Evolutionary conservation across 2,113 vertebrate genomes (phyloP).

Genomic region (Chionomys nivalis): DNA sequence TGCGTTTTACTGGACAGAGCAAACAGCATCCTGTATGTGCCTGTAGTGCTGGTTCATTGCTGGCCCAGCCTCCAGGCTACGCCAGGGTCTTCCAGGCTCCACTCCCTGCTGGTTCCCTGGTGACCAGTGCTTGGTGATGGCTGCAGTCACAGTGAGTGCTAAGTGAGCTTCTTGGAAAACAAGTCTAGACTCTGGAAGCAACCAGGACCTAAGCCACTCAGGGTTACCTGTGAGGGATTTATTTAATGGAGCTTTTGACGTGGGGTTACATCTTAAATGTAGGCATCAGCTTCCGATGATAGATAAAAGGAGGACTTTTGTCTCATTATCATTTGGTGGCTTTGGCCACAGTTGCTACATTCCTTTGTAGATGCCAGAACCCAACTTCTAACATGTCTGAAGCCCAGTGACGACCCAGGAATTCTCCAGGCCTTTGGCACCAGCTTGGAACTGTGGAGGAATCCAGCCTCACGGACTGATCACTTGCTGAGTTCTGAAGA

Average conservation of each 20-base stretch:
- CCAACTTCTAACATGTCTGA: neutral
- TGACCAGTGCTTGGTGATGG: neutral
- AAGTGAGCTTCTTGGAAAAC: neutral
- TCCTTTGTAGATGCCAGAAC: neutral
- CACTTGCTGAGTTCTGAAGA: neutral
- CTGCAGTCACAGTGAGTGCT: too few relatives aligned
- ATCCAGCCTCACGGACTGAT: neutral
- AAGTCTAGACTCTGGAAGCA: neutral
- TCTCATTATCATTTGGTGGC: neutral
- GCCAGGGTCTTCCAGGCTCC: neutral
- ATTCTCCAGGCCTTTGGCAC: neutral
- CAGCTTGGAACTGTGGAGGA: neutral
- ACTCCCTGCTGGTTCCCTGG: too few relatives aligned
- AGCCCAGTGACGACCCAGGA: neutral
- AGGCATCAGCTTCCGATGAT: neutral
- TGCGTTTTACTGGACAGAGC: neutral
- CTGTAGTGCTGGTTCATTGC: neutral
- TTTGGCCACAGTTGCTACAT: neutral
- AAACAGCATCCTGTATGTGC: neutral
- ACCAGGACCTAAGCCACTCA: too few relatives aligned
- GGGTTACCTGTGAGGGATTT: neutral
- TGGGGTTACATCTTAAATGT: neutral
- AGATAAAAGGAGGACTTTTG: too few relatives aligned
- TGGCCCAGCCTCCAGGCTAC: neutral
- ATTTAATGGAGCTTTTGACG: neutral